Evolutionary conservation across 2,113 vertebrate species (phyloP).

Genomic region (Arenaria interpres): DNA sequence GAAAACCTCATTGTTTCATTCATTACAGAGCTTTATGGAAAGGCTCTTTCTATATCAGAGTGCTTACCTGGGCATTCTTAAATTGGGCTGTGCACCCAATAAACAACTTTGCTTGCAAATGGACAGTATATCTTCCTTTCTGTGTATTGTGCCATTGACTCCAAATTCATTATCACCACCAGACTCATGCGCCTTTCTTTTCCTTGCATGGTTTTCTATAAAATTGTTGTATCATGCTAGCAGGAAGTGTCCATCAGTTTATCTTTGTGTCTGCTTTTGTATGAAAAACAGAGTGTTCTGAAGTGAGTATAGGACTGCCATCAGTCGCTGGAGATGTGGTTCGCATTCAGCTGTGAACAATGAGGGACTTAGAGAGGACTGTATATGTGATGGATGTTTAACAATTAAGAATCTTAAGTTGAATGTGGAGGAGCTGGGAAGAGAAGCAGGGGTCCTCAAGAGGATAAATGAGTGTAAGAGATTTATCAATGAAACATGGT

Average conservation of each 20-base stretch:
- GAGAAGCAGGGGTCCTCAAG: neutral
- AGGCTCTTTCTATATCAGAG: neutral
- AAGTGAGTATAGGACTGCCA: neutral
- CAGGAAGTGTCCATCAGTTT: neutral
- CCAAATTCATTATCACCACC: neutral
- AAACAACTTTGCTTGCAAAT: neutral
- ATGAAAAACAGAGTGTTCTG: neutral
- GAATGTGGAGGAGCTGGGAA: neutral
- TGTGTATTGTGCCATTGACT: neutral
- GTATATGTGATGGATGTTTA: neutral
- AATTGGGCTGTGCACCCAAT: neutral
- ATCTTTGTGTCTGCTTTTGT: neutral
- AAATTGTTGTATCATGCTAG: neutral
- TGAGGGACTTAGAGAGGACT: neutral
- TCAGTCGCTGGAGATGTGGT: neutral
- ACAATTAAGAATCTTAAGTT: slow-evolving; percentile 10
- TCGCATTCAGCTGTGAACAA: neutral
- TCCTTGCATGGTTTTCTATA: neutral
- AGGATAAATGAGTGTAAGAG: neutral
- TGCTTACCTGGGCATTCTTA: neutral
- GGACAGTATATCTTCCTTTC: neutral
- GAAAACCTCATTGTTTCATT: neutral
- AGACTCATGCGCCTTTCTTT: neutral
- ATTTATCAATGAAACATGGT: slow-evolving; percentile 9
- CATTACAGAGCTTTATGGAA: neutral